Percentiles rank a stretch among this genome's conserved stretches.
These are phyloP conservation scores for Tragelaphus scriptus DNA, from an alignment of 2,113 vertebrate species.

Conservation along the genomic window DNA sequence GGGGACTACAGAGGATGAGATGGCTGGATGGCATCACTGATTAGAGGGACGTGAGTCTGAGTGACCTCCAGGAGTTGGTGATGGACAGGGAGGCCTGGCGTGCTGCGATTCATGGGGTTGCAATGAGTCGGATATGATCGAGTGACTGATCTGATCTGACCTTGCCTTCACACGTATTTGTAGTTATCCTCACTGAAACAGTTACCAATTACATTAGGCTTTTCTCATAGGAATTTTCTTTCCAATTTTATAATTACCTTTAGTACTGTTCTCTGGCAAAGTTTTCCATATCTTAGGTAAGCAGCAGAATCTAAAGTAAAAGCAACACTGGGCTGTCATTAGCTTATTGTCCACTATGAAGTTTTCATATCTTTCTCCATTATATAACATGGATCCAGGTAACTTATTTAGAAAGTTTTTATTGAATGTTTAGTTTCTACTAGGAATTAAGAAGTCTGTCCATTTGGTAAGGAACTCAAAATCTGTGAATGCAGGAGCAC, in stretches of 20 bases:
- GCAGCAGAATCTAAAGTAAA: background rate
- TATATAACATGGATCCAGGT: background rate
- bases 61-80: too few species aligned
- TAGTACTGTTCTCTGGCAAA: background rate
- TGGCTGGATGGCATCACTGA: too few species aligned
- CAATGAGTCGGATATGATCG: too few species aligned
- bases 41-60: too few species aligned
- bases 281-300: background rate
- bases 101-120: too few species aligned
- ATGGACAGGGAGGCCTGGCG: too few species aligned
- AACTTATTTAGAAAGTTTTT: background rate
- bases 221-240: constrained; percentile 8
- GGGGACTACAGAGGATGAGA: too few species aligned
- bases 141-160: too few species aligned
- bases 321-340: background rate
- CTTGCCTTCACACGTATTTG: background rate
- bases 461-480: background rate
- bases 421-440: background rate
- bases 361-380: background rate
- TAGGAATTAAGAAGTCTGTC: background rate
- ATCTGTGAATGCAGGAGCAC: background rate
- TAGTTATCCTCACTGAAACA: background rate
- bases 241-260: background rate
- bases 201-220: background rate
- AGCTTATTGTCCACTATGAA: background rate